These are phyloP conservation scores for Portunus trituberculatus DNA, from an alignment of 1,140 invertebrate genomes.

Conservation along the genomic window DNA sequence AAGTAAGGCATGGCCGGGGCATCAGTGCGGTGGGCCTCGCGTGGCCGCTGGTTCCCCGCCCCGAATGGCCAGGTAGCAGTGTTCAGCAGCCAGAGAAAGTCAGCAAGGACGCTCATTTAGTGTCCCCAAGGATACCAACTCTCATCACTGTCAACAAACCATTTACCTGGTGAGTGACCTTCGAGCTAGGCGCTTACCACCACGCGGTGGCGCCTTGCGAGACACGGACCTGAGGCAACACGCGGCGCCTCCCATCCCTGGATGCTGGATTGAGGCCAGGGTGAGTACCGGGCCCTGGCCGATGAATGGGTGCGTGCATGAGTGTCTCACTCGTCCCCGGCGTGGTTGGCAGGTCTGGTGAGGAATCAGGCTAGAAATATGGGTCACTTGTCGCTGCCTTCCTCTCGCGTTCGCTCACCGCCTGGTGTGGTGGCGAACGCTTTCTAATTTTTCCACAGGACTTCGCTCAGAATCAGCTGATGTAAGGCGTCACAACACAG, in stretches of 20 bases:
- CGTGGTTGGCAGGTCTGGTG: neutral
- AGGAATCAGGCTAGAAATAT: neutral
- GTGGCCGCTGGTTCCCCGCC: neutral
- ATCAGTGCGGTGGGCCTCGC: neutral
- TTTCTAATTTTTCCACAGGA: neutral
- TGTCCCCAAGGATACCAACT: neutral
- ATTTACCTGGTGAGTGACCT: neutral
- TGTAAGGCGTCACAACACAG: neutral
- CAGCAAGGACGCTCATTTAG: constrained; percentile 6
- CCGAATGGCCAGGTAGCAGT: neutral
- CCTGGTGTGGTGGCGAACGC: neutral
- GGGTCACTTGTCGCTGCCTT: neutral
- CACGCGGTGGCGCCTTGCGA: neutral
- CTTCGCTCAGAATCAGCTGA: neutral
- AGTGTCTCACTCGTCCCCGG: neutral
- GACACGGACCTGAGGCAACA: neutral
- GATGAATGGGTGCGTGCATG: neutral
- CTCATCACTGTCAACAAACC: neutral
- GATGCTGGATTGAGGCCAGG: neutral
- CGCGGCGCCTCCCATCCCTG: neutral
- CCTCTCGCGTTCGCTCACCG: neutral
- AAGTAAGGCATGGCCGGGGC: neutral
- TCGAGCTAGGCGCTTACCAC: neutral
- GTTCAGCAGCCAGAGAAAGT: neutral
- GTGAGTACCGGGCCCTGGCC: neutral